These are phyloP conservation scores for Rhinoderma darwinii DNA, from an alignment of 2,113 vertebrate genomes.

Conservation along the genomic window DNA sequence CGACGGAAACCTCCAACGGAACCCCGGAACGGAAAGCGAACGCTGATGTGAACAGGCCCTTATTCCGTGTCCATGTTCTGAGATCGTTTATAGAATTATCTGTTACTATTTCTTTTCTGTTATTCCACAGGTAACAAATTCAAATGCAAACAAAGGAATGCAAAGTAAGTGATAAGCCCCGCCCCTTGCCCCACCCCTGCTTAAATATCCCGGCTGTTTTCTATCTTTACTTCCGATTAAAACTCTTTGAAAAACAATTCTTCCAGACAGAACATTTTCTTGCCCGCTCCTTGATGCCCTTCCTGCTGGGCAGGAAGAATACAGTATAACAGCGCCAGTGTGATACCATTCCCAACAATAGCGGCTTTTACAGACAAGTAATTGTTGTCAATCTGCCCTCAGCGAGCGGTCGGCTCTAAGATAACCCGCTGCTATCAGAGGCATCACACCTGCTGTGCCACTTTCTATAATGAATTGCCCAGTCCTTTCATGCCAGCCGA, in stretches of 20 bases:
- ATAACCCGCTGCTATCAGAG: not conserved
- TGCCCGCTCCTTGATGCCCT: not conserved
- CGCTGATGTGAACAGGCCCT: too few species aligned
- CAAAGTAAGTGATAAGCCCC: conserved; percentile 43
- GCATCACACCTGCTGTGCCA: not conserved
- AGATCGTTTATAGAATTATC: not conserved
- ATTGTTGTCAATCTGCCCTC: not conserved
- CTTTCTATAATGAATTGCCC: conserved; percentile 5
- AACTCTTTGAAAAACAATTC: not conserved
- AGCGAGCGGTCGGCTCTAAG: not conserved
- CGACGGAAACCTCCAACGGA: too few species aligned
- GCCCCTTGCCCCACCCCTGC: not conserved
- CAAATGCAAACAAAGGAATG: conserved; percentile 55
- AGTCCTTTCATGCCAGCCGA: not conserved
- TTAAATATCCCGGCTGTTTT: not conserved
- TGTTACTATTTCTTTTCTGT: not conserved
- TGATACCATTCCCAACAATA: not conserved
- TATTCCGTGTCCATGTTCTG: not conserved
- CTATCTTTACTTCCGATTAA: not conserved
- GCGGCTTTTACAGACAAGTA: not conserved
- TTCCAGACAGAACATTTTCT: not conserved
- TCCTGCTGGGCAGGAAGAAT: not conserved
- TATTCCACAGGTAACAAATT: conserved; percentile 50
- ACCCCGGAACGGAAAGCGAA: too few species aligned
- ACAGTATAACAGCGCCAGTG: not conserved